phyloP scores from a whole-genome alignment of 2,888 invertebrate species.

The Asteroscopus sphinx region DNA sequence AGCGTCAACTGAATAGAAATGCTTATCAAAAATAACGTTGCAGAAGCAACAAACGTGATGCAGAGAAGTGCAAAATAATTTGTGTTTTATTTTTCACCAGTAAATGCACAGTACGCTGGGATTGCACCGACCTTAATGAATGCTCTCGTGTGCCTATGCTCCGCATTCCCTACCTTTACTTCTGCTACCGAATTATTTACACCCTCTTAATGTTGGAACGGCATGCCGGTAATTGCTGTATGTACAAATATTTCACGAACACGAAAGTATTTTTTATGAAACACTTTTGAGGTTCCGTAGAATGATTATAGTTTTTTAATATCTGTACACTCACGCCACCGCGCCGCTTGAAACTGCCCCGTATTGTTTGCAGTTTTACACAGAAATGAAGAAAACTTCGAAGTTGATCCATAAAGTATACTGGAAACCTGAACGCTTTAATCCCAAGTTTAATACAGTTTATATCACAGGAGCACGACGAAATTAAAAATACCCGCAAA shows the following conservation, averaged over 20 bases:
- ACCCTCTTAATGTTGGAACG: slow-evolving; percentile 64
- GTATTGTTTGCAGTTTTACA: slow-evolving; percentile 5
- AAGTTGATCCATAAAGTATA: slow-evolving; percentile 27
- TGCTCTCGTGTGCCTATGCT: slow-evolving; percentile 70
- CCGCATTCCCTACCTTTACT: slow-evolving; percentile 62
- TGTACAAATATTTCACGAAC: slow-evolving; percentile 51
- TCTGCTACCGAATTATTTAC: slow-evolving; percentile 67
- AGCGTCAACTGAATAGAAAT: slow-evolving; percentile 32
- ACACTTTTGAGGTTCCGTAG: slow-evolving; percentile 23
- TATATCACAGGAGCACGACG: slow-evolving; percentile 5
- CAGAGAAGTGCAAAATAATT: slow-evolving; percentile 61
- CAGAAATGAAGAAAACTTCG: slow-evolving; percentile 32
- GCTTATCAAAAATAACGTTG: slow-evolving; percentile 46
- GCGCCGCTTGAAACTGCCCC: slow-evolving; percentile 4
- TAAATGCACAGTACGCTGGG: slow-evolving; percentile 65
- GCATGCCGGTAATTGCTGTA: slow-evolving; percentile 62
- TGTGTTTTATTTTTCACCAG: slow-evolving; percentile 70
- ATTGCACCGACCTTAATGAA: slow-evolving; percentile 79
- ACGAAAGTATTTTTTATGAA: slow-evolving; percentile 36
- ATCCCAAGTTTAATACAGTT: slow-evolving; percentile 23
- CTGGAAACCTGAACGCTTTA: slow-evolving; percentile 16
- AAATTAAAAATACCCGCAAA: slow-evolving; percentile 31
- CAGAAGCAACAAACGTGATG: slow-evolving; percentile 56
- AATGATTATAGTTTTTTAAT: slow-evolving; percentile 29
- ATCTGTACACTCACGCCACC: background rate